Base-by-base conservation (phyloP, 1,140 invertebrate genomes). In the Melitaea cinxia region DNA sequence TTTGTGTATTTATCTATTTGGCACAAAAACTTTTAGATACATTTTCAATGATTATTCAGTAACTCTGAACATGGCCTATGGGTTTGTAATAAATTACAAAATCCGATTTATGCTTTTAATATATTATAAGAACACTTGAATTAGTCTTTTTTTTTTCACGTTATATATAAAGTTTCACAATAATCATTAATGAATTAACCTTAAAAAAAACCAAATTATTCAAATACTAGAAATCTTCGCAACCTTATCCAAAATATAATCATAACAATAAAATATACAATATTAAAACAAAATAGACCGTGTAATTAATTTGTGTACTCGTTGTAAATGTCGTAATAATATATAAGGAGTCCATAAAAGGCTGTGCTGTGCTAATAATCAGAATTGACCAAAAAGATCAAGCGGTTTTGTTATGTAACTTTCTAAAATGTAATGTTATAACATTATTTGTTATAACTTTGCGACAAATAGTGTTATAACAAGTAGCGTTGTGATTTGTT, bases 381-480 rank as follows among this genome's bases (percentile, higher is more conserved):
- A 60, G 39, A 12, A 62, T 54, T 65, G 54, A 52, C 39, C 42
- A 47, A 47, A 47, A 47, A 10, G 42, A 23, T 47, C 42, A 12
- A 9, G 3, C 19, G 21, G 14, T 47, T 47, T 47, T 17, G 21
- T 10, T 47, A 47, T 45, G 23, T 24, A 47, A 47, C 14, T 12
- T 15, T 39, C n/a, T 39, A 9, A 39, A 12, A 15, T 9, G 9
- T 47, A 17, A 49, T 42, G 26, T 42, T n/a, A 70, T 56, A 42
- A 26, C 54, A 62, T 64, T 65, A 65, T 58, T 75, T 73, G 72
- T 73, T 64, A 57, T 65, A 42, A 42, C 9, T 17, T 45, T 21
- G 7, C 12, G 15, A 21, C 17, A 6, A n/a, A 15, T 39, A 39
- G 17, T 17, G 37, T 15, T 39, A 24, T 28, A n/a, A n/a, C 15